Evolutionary conservation across 2,113 vertebrate genomes (phyloP), one percentile per base, ranked within the genome.

Genomic region (Colius striatus): DNA sequence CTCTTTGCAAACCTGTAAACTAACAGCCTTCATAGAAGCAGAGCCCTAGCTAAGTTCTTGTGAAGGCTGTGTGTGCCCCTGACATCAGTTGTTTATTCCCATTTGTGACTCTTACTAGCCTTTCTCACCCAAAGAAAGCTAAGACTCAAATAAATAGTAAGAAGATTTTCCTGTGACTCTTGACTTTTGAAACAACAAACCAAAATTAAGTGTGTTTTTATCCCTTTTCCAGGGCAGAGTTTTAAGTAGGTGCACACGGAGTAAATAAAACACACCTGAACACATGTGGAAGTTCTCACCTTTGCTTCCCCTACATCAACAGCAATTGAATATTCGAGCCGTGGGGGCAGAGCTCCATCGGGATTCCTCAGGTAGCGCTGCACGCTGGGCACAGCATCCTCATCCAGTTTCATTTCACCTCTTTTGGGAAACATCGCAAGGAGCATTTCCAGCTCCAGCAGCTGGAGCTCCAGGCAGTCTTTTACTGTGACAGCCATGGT

Each of bases 371-470:
- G 73, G 74, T 98, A 98, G 25, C 50, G 88, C 89, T 90, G 96
- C 92, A 97, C 25, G 23, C 89, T 30, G 7, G 88, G 86, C n/a
- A 98, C 81, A 38, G 92, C 92, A 25, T 96, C 97, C 23, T 95
- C 92, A 50, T 97, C 97, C 63, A 98, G 70, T 7, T 51, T 95
- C 34, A 98, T 29, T 86, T 98, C 98, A 23, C 97, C 98, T 95
- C 97, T 97, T 61, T 96, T 96, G 71, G 98, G 98, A 87, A 98
- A 98, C 98, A 98, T 98, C 3, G 98, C 98, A 43, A 98, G 95
- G 20, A 98, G 95, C 98, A 98, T 98, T 96, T 98, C 98, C 89
- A 98, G 75, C 65, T 98, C 98, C 53, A 97, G 78, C 67, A 98
- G 97, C 95, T 98, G 98, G 55, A 98, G 98, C 94, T 98, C 95